Evolutionary conservation across 2,888 invertebrate genomes (phyloP).

Genomic region (Itoplectis maculator): DNA sequence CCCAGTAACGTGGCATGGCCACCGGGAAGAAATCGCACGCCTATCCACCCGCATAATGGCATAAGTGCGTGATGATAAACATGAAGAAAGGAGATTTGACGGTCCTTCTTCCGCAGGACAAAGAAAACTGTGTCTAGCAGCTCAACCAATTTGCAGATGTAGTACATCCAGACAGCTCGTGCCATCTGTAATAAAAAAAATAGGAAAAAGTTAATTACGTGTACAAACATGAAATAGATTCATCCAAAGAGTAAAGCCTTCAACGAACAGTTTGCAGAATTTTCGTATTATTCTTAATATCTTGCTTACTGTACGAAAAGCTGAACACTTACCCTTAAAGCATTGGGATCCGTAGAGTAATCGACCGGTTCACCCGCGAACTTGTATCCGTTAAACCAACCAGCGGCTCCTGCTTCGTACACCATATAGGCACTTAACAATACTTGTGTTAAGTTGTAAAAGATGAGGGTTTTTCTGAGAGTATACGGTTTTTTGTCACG

Average conservation of each 20-base stretch:
- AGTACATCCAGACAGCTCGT: constrained; percentile 87
- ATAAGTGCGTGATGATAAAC: constrained; percentile 95
- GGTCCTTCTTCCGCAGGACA: constrained; percentile 94
- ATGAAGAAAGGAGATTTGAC: constrained; percentile 94
- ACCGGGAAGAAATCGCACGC: constrained; percentile 92
- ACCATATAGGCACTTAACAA: constrained; percentile 92
- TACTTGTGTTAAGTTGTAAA: constrained; percentile 96
- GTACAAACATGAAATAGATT: too few relatives aligned
- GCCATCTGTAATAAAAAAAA: constrained; percentile 81
- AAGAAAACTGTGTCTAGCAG: constrained; percentile 94
- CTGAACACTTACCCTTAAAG: constrained; percentile 87
- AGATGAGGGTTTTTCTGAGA: constrained; percentile 90
- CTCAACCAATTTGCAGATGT: constrained; percentile 92
- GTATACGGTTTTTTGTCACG: constrained; percentile 93
- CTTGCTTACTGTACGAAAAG: not conserved
- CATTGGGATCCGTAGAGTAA: constrained; percentile 87
- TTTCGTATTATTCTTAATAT: too few relatives aligned
- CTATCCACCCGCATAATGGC: constrained; percentile 92
- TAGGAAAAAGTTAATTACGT: not conserved
- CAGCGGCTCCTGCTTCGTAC: constrained; percentile 85
- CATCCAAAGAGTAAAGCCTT: too few relatives aligned
- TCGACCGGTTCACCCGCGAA: constrained; percentile 91
- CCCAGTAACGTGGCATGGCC: constrained; percentile 95
- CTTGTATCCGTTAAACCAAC: constrained; percentile 87
- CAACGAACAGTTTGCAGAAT: too few relatives aligned